phyloP scores from a whole-genome alignment of 2,888 invertebrate genomes.

The Cerceris rybyensis region DNA sequence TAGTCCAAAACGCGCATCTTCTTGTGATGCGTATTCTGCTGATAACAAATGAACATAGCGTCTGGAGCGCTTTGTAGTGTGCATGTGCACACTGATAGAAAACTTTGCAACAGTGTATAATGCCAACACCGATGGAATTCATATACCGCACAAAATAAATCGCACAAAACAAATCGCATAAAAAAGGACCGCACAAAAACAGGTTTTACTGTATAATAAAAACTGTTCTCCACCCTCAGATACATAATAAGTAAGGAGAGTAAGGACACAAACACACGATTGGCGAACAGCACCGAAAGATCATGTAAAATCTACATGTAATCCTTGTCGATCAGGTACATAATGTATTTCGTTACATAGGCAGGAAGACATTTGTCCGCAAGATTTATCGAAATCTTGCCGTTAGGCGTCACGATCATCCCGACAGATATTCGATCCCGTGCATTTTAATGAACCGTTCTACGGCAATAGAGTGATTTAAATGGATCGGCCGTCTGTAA shows the following conservation, averaged over 20 bases:
- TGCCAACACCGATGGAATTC: no score
- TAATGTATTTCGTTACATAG: background rate
- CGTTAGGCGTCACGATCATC: constrained; percentile 40
- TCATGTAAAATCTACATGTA: background rate
- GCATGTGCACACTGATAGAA: no score
- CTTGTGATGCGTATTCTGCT: no score
- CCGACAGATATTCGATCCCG: constrained; percentile 62
- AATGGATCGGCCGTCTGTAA: constrained; percentile 66
- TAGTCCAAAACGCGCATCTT: no score
- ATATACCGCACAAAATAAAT: no score
- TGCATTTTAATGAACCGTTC: constrained; percentile 68
- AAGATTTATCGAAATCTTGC: constrained; percentile 65
- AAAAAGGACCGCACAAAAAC: no score
- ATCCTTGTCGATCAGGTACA: background rate
- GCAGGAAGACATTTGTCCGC: constrained; percentile 28
- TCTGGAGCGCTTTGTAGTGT: no score
- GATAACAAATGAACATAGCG: no score
- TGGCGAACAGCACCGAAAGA: background rate
- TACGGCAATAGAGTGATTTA: constrained; percentile 65
- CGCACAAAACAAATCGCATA: no score
- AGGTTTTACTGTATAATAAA: no score
- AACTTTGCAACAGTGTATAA: no score
- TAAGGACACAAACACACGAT: no score
- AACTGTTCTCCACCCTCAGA: background rate
- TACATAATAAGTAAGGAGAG: background rate